phyloP scores from a whole-genome alignment of 2,888 invertebrate species.

The Limnephilus rhombicus region DNA sequence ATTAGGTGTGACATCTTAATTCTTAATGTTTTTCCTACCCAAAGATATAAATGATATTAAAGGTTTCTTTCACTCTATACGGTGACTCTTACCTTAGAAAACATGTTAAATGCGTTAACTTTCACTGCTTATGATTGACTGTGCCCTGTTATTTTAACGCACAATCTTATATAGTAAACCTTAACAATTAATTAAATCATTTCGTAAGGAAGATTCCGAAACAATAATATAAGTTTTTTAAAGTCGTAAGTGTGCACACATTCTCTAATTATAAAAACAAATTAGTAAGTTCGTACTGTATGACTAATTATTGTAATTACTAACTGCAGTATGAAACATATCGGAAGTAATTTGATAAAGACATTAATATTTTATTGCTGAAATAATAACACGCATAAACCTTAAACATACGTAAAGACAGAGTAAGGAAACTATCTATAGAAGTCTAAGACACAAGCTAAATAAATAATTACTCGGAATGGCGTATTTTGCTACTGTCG shows the following conservation, averaged over 20 bases:
- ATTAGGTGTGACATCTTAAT: not conserved
- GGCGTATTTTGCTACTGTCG: no score
- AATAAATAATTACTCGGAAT: no score
- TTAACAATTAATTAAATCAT: constrained; percentile 10
- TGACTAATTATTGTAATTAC: not conserved
- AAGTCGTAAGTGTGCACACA: not conserved
- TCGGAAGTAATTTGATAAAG: not conserved
- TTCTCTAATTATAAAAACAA: not conserved
- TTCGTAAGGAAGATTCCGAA: constrained; percentile 1
- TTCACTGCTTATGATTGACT: constrained; percentile 23
- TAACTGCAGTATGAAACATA: not conserved
- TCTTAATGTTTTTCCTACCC: not conserved
- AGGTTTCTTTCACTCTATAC: not conserved
- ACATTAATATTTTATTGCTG: not conserved
- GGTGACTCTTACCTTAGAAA: constrained; percentile 3
- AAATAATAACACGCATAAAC: not conserved
- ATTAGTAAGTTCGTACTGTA: not conserved
- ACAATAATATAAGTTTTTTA: not conserved
- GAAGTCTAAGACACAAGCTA: no score
- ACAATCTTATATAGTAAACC: constrained; percentile 46
- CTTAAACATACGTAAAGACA: no score
- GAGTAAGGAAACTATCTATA: no score
- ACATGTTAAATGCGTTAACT: constrained; percentile 10
- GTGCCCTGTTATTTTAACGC: constrained; percentile 9
- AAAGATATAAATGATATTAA: not conserved